Conservation (phyloP, 2,113 vertebrate genomes). For the Ophthalmolycus amberensis region DNA sequence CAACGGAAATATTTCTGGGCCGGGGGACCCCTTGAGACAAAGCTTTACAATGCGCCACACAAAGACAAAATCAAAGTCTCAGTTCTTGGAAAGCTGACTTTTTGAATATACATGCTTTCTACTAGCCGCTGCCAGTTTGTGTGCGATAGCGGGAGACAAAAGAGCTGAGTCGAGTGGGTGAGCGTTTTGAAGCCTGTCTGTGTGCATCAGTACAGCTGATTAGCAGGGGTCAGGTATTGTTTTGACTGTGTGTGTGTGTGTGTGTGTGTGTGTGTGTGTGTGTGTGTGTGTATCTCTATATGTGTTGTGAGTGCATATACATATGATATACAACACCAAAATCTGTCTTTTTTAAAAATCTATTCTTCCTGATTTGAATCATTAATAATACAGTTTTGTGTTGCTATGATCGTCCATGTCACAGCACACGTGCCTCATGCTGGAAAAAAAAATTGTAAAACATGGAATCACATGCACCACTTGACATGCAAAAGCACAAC, state of each 20-base stretch:
- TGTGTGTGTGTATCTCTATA: too few species aligned
- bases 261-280: too few species aligned
- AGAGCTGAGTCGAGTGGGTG: constrained; percentile 30
- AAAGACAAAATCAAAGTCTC: constrained; percentile 28
- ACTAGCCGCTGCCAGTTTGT: constrained; percentile 32
- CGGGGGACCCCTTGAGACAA: neutral
- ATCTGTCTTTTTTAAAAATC: neutral
- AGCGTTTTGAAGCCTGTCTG: constrained; percentile 36
- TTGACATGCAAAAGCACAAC: constrained; percentile 6
- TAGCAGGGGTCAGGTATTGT: constrained; percentile 35
- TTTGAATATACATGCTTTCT: constrained; percentile 32
- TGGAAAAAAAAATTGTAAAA: constrained; percentile 23
- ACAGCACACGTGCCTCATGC: constrained; percentile 1
- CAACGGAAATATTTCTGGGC: constrained; percentile 14
- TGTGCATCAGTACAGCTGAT: constrained; percentile 62
- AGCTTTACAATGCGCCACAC: constrained; percentile 15
- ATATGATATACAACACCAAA: neutral
- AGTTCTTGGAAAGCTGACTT: constrained; percentile 44
- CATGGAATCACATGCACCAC: neutral
- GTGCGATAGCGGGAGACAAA: constrained; percentile 38
- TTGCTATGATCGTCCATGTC: constrained; percentile 2
- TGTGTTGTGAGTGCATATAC: neutral
- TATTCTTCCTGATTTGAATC: neutral
- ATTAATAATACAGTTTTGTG: neutral
- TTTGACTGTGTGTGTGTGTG: constrained; percentile 26